Conservation (phyloP, 1,140 invertebrate genomes). For the Bombus huntii region DNA sequence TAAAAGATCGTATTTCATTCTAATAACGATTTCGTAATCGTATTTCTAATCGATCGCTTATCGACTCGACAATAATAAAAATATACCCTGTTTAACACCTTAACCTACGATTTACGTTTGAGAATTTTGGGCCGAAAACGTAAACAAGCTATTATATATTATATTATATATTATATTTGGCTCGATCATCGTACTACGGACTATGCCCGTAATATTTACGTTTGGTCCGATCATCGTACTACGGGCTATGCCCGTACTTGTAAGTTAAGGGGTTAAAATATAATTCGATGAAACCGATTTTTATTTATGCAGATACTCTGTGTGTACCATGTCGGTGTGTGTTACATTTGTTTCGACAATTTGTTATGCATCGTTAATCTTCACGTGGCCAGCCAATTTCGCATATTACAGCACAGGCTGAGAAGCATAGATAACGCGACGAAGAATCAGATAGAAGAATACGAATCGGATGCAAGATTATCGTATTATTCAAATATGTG, state of each 20-base stretch:
- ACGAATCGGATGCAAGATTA: fast-evolving
- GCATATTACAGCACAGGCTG: conserved; percentile 57
- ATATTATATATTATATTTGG: too few relatives aligned
- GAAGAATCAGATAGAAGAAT: too few relatives aligned
- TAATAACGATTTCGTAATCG: neutral
- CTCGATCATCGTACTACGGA: too few relatives aligned
- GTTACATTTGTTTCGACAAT: conserved; percentile 64
- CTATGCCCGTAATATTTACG: too few relatives aligned
- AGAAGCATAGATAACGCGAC: neutral
- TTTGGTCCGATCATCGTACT: too few relatives aligned
- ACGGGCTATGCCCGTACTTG: too few relatives aligned
- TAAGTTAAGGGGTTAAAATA: neutral
- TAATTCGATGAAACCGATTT: neutral
- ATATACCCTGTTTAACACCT: neutral
- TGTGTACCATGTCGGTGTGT: conserved; percentile 50
- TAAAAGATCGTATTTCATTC: neutral
- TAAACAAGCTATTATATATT: too few relatives aligned
- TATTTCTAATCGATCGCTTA: neutral
- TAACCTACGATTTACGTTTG: too few relatives aligned
- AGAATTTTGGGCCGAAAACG: too few relatives aligned
- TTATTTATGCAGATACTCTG: conserved; percentile 13
- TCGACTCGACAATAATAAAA: fast-evolving
- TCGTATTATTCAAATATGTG: neutral
- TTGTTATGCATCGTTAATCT: conserved; percentile 54
- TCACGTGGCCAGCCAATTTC: conserved; percentile 58